Evolutionary conservation across 2,888 invertebrate species (phyloP), one percentile per base, ranked within the genome.

Genomic region (Gisinianus flammeolus): DNA sequence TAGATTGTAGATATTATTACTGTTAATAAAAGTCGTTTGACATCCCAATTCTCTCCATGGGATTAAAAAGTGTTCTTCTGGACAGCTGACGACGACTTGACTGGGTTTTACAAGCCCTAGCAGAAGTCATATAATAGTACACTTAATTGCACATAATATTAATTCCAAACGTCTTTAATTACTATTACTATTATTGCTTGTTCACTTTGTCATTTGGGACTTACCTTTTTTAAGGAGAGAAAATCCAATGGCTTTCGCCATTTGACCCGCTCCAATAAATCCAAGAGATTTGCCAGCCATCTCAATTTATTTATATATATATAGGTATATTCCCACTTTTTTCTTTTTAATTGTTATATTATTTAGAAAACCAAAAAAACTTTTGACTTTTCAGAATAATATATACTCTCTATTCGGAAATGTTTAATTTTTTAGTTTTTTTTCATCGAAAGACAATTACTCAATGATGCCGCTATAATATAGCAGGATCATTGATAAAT

Each of bases 81-180:
- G 84, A 54, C 82, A 81, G 62, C 84, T 84, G 3, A 83, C 82
- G 10, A 76, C 80, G 2, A 83, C 71, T 71, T 82, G 80, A 5
- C 56, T 52, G 19, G 82, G 78, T 56, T 80, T 79, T 5, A 82
- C 16, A 12, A 82, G 24, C 22, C 80, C 82, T 82, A n/a, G 68
- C 64, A 22, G 28, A 31, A 31, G 64, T 12, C 0, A 64, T 26
- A 2, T 19, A 16, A 58, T n/a, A 58, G 6, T 5, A 10, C 10
- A 16, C 19, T 6, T 44, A 16, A 44, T 6, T 44, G 44, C 44
- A 44, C 44, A 19, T 4, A 56, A 19, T 56, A 5, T 56, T 56
- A 12, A 56, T 8, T 12, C 56, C 4, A 56, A 56, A 56, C 22
- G 56, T 56, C 22, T 58, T 58, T 58, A n/a, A 24, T 2, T 8